These are phyloP conservation scores for Cistogaster globosa DNA, from an alignment of 2,888 invertebrate species.

Conservation along the genomic window DNA sequence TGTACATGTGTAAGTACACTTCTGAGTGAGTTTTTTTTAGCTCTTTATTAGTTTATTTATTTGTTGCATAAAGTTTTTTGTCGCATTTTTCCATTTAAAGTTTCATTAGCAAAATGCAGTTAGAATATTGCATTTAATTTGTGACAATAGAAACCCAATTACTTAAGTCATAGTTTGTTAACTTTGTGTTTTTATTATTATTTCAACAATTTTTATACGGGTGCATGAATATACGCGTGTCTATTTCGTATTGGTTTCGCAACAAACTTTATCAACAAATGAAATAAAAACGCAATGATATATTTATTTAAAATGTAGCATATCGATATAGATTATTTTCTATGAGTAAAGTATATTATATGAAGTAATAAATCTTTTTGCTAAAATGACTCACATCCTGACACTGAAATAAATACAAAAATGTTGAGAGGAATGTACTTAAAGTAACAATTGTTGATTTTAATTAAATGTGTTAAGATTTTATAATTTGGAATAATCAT, in stretches of 20 bases:
- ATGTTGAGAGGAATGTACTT: neutral
- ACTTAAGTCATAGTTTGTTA: slow-evolving; percentile 36
- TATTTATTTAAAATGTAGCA: slow-evolving; percentile 25
- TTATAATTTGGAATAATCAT: too few relatives aligned
- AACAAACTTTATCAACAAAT: slow-evolving; percentile 27
- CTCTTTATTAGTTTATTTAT: slow-evolving; percentile 5
- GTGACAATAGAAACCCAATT: slow-evolving; percentile 55
- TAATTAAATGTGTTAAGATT: too few relatives aligned
- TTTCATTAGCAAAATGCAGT: slow-evolving; percentile 61
- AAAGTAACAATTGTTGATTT: neutral
- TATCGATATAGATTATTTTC: neutral
- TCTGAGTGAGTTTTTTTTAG: slow-evolving; percentile 7
- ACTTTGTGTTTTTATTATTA: slow-evolving; percentile 44
- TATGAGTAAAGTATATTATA: neutral
- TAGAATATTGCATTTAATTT: slow-evolving; percentile 35
- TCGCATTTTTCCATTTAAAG: slow-evolving; percentile 55
- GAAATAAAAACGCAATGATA: slow-evolving; percentile 18
- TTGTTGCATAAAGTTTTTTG: slow-evolving; percentile 43
- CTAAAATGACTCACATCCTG: slow-evolving; percentile 1
- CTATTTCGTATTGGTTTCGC: slow-evolving; percentile 25
- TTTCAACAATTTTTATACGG: slow-evolving; percentile 32
- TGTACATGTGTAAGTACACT: neutral
- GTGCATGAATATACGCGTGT: neutral
- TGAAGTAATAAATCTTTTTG: neutral
- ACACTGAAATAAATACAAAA: neutral